phyloP scores from a whole-genome alignment of 2,797 vertebrate genomes.

The Potorous gilbertii region DNA sequence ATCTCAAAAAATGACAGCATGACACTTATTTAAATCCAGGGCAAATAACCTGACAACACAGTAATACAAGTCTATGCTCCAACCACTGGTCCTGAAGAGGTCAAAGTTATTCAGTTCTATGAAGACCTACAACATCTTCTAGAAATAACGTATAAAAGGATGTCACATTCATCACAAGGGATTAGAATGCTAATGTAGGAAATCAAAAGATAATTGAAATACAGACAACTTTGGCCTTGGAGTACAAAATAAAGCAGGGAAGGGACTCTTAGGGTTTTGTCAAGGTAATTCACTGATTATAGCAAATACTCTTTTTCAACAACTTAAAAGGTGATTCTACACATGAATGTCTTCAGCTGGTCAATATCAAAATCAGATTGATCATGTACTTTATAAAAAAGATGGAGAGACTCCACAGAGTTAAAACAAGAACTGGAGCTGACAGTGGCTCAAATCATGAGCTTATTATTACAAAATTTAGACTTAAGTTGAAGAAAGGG shows the following conservation, averaged over 20 bases:
- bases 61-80: background rate
- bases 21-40: background rate
- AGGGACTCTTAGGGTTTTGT: background rate
- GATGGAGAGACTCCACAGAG: background rate
- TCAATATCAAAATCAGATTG: background rate
- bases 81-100: too few relatives aligned
- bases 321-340: background rate
- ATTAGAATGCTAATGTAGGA: background rate
- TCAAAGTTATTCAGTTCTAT: background rate
- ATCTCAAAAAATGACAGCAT: background rate
- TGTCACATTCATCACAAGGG: background rate
- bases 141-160: background rate
- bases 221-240: background rate
- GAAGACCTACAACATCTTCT: background rate
- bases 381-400: background rate
- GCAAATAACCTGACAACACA: background rate
- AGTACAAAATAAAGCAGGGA: background rate
- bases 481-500: too few relatives aligned
- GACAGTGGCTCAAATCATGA: too few relatives aligned
- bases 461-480: too few relatives aligned
- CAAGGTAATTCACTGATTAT: background rate
- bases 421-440: background rate
- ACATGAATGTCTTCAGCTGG: background rate
- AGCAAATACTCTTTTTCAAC: background rate
- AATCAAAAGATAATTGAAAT: background rate